A percentile compares a stretch with the other conserved stretches of the same genome.
Conservation (phyloP, 2,797 vertebrate genomes). For the Rhynchotus rufescens region DNA sequence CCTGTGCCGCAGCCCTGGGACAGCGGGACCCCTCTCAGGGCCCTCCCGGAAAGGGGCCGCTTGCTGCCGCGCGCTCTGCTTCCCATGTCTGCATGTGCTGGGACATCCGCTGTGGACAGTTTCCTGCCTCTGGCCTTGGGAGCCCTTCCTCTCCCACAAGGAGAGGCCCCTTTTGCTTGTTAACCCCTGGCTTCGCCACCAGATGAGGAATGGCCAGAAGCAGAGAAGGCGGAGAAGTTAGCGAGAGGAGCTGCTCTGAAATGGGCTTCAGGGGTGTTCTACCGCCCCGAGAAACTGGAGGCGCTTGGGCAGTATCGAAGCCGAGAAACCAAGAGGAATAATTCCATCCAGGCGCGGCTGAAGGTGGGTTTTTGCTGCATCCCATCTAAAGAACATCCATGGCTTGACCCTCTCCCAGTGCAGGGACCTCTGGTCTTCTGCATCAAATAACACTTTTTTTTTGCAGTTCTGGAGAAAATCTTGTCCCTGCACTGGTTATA, state of each 20-base stretch:
- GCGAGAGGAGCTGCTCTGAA: constrained; percentile 94
- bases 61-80: neutral
- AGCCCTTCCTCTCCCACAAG: constrained; percentile 67
- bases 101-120: neutral
- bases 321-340: constrained; percentile 91
- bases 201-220: constrained; percentile 88
- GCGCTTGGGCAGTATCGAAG: constrained; percentile 88
- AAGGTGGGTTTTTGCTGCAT: constrained; percentile 83
- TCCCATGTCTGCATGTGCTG: neutral
- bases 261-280: constrained; percentile 97
- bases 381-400: accelerated
- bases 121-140: constrained; percentile 57
- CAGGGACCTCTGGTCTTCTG: neutral
- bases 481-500: neutral
- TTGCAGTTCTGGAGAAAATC: neutral
- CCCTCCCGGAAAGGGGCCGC: accelerated
- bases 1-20: accelerated
- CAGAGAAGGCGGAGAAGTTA: constrained; percentile 89
- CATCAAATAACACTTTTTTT: no score
- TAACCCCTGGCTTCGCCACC: constrained; percentile 1
- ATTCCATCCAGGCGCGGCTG: constrained; percentile 90
- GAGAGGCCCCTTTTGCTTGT: neutral
- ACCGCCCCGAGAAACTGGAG: constrained; percentile 91
- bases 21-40: neutral
- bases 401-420: neutral